Base-by-base conservation (phyloP, 2,113 vertebrate genomes). In the Stegastes partitus region DNA sequence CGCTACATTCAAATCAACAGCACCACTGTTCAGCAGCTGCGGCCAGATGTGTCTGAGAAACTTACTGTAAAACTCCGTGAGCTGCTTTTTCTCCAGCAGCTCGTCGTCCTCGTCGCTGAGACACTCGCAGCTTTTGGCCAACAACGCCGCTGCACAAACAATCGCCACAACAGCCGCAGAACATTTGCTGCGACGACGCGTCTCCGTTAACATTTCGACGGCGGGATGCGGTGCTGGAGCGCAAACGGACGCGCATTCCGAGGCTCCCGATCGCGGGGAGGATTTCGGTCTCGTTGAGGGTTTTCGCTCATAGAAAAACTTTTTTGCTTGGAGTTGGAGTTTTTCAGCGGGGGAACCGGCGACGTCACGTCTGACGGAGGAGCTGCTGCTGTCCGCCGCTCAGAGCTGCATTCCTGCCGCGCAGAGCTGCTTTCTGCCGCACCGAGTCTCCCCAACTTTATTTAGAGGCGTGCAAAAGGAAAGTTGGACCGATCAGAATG, bases 41-140 rank as follows among this genome's bases (percentile, higher is more conserved):
- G n/a, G 37, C 34, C 64, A 50, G 28, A 39, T 31, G 51, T 34
- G 31, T 9, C 7, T 34, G 31, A 5, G 26, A 34, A 34, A 63
- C 11, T 95, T 93, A 96, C 95, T 93, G 94, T 93, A 87, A 51
- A 93, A 79, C 28, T 93, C 79, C 39, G 51, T 15, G 62, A 94
- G 91, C 76, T 91, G 86, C 0, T 83, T 81, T 77, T 83, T 81
- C 63, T 91, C 87, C 86, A 91, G 70, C 56, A 88, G 76, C 66
- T 85, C 89, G 56, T 90, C 92, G 83, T 91, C 79, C 57, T 86
- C 85, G 62, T 82, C 88, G 68, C 69, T 73, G 69, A 63, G 80
- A 84, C 88, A 82, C 76, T 64, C 1, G 82, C 83, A 91, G 76
- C 39, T 76, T 59, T 45, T 87, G 66, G 74, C 26, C 67, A 91